Evolutionary conservation across 92 coral and sea anemone species (phyloP).

Genomic region (Zoanthus sociatus): DNA sequence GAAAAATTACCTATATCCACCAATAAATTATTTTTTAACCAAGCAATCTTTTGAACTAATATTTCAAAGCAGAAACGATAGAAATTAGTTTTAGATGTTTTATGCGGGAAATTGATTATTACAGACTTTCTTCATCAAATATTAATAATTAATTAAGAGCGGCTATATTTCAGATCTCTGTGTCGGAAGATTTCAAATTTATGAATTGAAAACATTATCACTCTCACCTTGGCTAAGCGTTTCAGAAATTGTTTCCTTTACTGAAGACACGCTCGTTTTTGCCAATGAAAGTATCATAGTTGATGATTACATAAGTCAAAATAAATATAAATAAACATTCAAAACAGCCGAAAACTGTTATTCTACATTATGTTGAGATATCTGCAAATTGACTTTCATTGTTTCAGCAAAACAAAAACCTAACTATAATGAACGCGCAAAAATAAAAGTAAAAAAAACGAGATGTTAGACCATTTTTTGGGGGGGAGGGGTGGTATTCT

Average conservation of each 20-base stretch:
- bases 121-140: slow-evolving; percentile 34
- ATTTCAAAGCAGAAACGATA: neutral
- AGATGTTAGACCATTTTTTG: no score
- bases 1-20: no score
- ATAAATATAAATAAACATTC: neutral
- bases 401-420: neutral
- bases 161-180: neutral
- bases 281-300: neutral
- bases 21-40: no score
- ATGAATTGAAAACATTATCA: neutral
- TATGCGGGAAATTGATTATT: no score
- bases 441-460: neutral
- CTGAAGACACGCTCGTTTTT: neutral
- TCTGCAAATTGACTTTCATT: neutral
- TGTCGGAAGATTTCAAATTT: neutral
- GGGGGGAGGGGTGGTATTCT: no score
- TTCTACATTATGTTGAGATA: neutral
- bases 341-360: neutral
- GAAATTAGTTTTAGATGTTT: neutral
- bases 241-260: neutral
- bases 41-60: neutral
- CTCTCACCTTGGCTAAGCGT: neutral
- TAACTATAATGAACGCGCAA: neutral
- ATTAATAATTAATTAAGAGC: slow-evolving; percentile 36
- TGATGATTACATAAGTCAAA: neutral